Evolutionary conservation across 1,140 invertebrate species (phyloP).

Genomic region (Drosophila kurseongensis): DNA sequence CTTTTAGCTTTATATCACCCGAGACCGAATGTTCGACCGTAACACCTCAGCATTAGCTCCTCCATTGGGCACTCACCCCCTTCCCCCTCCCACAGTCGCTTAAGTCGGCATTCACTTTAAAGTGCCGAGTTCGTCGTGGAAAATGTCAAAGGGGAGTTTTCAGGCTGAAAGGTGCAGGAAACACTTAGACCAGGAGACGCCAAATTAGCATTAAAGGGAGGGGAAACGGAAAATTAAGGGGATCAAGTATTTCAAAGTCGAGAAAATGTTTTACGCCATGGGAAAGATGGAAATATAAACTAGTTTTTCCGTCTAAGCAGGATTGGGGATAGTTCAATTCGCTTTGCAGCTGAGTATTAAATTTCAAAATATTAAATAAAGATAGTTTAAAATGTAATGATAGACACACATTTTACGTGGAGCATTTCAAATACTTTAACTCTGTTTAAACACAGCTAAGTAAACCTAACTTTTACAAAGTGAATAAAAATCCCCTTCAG

Average conservation of each 20-base stretch:
- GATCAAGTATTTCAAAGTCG: conserved; percentile 26
- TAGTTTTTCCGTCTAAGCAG: not conserved
- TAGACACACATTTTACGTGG: not conserved
- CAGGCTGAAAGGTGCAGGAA: conserved; percentile 49
- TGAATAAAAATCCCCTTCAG: not conserved
- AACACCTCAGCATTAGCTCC: conserved; percentile 48
- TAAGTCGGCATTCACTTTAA: conserved; percentile 62
- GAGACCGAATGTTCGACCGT: conserved; percentile 20
- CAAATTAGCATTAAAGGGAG: conserved; percentile 43
- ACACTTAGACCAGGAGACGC: conserved; percentile 58
- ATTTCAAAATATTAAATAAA: not conserved
- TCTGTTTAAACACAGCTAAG: not conserved
- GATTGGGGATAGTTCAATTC: not conserved
- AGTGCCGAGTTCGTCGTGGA: conserved; percentile 53
- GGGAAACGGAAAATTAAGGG: not conserved
- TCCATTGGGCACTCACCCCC: too few relatives aligned
- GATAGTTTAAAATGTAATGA: not conserved
- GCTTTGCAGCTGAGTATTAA: not conserved
- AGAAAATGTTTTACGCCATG: not conserved
- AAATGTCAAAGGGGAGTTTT: conserved; percentile 57
- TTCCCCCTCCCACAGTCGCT: not conserved
- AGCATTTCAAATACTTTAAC: not conserved
- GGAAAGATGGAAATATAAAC: not conserved
- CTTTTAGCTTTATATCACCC: conserved; percentile 72
- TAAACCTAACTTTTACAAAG: not conserved